Conservation (phyloP, 2,797 vertebrate genomes). For the Brachyrhaphis roseni region DNA sequence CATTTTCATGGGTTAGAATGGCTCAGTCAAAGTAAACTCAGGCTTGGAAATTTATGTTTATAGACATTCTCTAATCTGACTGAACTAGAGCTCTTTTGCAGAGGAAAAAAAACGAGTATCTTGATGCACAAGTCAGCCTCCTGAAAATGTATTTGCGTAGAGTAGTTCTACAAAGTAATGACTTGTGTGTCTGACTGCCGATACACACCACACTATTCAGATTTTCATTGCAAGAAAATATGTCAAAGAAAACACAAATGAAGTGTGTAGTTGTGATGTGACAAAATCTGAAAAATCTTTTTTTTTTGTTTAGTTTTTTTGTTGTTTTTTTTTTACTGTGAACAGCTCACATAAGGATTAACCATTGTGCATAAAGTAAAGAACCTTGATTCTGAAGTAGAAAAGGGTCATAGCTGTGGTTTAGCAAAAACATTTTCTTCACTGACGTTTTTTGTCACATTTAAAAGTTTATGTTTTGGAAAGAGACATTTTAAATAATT, state of each 20-base stretch:
- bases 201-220: not conserved
- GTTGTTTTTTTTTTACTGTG: not conserved
- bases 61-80: not conserved
- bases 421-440: not conserved
- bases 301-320: too few relatives aligned
- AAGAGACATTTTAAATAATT: slow-evolving; percentile 25
- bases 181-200: not conserved
- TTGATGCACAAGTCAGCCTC: not conserved
- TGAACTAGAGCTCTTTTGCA: not conserved
- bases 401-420: not conserved
- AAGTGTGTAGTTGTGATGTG: not conserved
- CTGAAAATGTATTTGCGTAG: not conserved
- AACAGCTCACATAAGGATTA: not conserved
- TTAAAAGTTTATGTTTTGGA: not conserved
- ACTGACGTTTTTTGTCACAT: not conserved
- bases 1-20: not conserved
- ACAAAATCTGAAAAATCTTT: not conserved
- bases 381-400: not conserved
- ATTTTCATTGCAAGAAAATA: not conserved
- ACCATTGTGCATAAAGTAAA: not conserved
- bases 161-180: not conserved
- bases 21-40: not conserved
- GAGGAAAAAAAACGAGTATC: not conserved
- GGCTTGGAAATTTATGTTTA: not conserved
- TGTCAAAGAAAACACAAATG: not conserved